phyloP scores from a whole-genome alignment of 2,797 vertebrate species.

The Sebastes matsubarae region DNA sequence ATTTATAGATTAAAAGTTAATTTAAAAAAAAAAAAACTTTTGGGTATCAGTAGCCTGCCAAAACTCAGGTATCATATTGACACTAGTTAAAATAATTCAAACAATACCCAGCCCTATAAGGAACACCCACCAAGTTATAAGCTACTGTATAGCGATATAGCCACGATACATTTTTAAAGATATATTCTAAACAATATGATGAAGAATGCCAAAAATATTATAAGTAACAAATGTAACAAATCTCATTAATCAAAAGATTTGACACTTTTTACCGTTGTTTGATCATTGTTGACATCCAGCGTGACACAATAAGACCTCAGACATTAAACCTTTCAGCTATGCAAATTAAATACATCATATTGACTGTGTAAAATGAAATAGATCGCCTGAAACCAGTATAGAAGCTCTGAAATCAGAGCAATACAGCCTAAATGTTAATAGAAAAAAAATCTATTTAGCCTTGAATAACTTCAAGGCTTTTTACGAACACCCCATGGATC shows the following conservation, averaged over 20 bases:
- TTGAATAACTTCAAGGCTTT: slow-evolving; percentile 89
- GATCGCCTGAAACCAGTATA: slow-evolving; percentile 76
- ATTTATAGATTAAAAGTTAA: neutral
- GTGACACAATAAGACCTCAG: slow-evolving; percentile 34
- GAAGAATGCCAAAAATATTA: neutral
- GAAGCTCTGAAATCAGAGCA: slow-evolving; percentile 77
- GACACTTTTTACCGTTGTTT: slow-evolving; percentile 10
- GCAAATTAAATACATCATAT: slow-evolving; percentile 83
- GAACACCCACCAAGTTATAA: neutral
- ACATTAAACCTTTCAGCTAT: slow-evolving; percentile 64
- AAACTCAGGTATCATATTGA: neutral
- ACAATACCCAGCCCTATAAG: neutral
- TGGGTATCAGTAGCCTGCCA: too few relatives aligned
- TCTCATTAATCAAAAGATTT: neutral
- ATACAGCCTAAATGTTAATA: slow-evolving; percentile 84
- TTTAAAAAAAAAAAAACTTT: too few relatives aligned
- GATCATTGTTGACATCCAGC: slow-evolving; percentile 29
- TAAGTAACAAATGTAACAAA: neutral
- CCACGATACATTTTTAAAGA: neutral
- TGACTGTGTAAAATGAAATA: slow-evolving; percentile 75
- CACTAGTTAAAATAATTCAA: neutral
- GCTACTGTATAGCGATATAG: neutral
- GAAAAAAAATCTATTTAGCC: slow-evolving; percentile 89
- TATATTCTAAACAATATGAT: neutral
- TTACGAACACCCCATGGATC: slow-evolving; percentile 80